Evolutionary conservation across 1,140 invertebrate species (phyloP).

Genomic region (Sinonovacula constricta): DNA sequence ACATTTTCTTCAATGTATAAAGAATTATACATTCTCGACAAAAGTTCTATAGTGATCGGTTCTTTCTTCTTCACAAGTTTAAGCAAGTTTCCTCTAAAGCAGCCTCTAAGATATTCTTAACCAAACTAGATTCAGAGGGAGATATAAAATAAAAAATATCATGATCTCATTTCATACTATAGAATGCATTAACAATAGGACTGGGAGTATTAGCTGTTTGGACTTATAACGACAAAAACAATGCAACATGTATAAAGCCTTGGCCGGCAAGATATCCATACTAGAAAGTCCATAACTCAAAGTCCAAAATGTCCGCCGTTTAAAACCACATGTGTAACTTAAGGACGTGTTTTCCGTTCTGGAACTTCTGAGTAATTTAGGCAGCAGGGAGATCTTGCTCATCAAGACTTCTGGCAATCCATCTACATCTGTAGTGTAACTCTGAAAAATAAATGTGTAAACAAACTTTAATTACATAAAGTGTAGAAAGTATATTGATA

Average conservation of each 20-base stretch:
- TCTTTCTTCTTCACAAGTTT: neutral
- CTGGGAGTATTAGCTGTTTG: slow-evolving; percentile 14
- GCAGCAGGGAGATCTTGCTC: slow-evolving; percentile 14
- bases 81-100: slow-evolving; percentile 8
- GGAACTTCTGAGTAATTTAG: slow-evolving; percentile 12
- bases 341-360: slow-evolving; percentile 9
- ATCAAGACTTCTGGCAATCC: slow-evolving; percentile 24
- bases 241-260: neutral
- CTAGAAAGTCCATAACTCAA: slow-evolving; percentile 4
- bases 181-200: slow-evolving; percentile 10
- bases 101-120: slow-evolving; percentile 6
- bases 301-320: slow-evolving; percentile 11
- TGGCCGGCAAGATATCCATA: slow-evolving; percentile 13
- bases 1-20: neutral
- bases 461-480: neutral
- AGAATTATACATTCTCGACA: neutral
- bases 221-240: slow-evolving; percentile 1
- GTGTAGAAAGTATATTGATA: slow-evolving; percentile 8
- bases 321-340: slow-evolving; percentile 17
- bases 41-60: neutral
- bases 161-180: slow-evolving; percentile 13
- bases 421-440: slow-evolving; percentile 11
- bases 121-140: neutral
- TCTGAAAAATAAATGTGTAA: slow-evolving; percentile 28
- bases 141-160: slow-evolving; percentile 6